Base-by-base conservation (phyloP, 2,888 invertebrate genomes). In the Griposia aprilina region DNA sequence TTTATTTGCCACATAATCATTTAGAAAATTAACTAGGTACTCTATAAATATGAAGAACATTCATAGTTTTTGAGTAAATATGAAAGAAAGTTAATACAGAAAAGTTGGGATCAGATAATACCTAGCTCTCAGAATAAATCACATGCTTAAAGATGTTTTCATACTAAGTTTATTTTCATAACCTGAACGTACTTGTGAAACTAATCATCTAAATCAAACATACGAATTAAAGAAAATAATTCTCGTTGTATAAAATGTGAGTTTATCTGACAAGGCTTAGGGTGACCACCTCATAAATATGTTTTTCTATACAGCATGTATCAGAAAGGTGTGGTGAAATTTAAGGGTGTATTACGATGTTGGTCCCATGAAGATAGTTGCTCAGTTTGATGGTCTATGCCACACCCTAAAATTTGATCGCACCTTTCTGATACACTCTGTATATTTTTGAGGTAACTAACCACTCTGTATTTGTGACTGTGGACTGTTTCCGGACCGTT, bases 401-500 rank as follows among this genome's bases (percentile, higher is more conserved):
- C 41, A 41, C 41, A 41, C 41, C 8, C 41, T 41, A 41, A 41
- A 41, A 41, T 41, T 41, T 41, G 41, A 41, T 0, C 41, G 7
- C 41, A 41, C 41, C 41, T 41, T 41, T 41, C 41, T 41, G 8
- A 4, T 41, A 45, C 45, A 10, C 45, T 10, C 45, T 10, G 45
- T 45, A 45, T 52, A 30, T 55, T 17, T 55, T 23, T 23, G 30
- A 30, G 41, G 62, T 70, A 75, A 76, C 77, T 72, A 75, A 76
- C 75, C 83, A 78, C 26, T 72, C 84, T 77, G 67, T 88, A 76
- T 81, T 80, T 81, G 77, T 73, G 71, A 79, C 73, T 65, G 67
- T 59, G 68, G 48, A 70, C 45, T 80, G 45, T 90, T 90, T 92
- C 89, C 89, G 83, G 86, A 81, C 83, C 81, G 86, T 89, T 89